Evolutionary conservation across 35 echinoderm and acorn worm genomes (phyloP).

Genomic region (Hemicentrotus pulcherrimus): DNA sequence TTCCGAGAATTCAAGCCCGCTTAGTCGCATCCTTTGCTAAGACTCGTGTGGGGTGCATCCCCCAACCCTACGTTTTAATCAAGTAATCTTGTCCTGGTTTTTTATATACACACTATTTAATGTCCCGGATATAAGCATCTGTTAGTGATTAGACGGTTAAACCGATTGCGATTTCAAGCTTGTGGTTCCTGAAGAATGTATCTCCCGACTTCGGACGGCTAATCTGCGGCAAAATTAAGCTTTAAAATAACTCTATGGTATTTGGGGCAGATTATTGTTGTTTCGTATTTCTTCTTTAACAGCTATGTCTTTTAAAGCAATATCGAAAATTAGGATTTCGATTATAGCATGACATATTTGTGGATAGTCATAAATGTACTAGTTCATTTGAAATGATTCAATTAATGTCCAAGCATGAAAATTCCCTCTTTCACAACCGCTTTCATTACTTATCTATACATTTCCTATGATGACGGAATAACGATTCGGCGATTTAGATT

Average conservation of each 20-base stretch:
- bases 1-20: neutral
- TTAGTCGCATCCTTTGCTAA: neutral
- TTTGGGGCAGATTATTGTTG: neutral
- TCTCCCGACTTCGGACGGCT: neutral
- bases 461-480: no score
- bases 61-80: neutral
- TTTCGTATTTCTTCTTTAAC: neutral
- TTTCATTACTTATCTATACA: no score
- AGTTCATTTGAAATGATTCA: no score
- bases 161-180: neutral
- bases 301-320: neutral
- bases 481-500: no score
- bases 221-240: neutral
- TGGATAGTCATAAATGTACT: no score
- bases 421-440: no score
- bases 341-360: neutral
- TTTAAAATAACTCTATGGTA: neutral
- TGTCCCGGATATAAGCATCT: conserved; percentile 26
- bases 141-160: neutral
- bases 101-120: neutral
- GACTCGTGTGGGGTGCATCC: neutral
- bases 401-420: no score
- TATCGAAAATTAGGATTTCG: neutral
- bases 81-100: neutral
- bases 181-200: neutral